Conservation (phyloP, 2,888 invertebrate species). For the Eristalis tenax region DNA sequence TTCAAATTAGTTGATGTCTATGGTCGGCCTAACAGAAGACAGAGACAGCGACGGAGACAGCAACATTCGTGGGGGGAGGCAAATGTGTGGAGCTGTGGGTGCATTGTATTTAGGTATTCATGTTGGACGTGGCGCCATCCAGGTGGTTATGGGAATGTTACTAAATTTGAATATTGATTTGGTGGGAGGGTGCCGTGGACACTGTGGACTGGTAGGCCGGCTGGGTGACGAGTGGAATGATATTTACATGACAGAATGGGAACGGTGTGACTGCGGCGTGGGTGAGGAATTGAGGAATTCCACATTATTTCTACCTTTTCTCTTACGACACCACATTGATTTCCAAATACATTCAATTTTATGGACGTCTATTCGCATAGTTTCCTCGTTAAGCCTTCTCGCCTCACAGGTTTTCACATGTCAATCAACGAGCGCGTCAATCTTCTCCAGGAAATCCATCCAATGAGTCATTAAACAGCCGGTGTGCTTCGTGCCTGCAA, state of each 20-base stretch:
- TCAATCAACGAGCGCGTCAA: no score
- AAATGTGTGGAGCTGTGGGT: neutral
- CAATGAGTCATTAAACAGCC: neutral
- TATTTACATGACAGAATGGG: conserved; percentile 51
- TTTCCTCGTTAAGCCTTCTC: no score
- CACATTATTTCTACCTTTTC: no score
- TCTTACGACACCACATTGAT: no score
- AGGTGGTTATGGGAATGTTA: conserved; percentile 51
- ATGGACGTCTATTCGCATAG: no score
- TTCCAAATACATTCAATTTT: no score
- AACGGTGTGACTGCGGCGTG: neutral
- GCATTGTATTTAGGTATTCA: neutral
- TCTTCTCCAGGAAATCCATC: no score
- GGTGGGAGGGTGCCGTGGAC: neutral
- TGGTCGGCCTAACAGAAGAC: neutral
- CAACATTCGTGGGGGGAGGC: neutral
- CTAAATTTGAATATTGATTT: conserved; percentile 49
- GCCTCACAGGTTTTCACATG: no score
- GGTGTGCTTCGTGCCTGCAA: neutral
- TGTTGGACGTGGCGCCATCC: conserved; percentile 35
- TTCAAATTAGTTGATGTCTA: conserved; percentile 67
- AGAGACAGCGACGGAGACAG: neutral
- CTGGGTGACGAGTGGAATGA: conserved; percentile 6
- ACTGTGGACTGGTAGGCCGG: conserved; percentile 1
- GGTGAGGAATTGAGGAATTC: neutral